Percentiles rank a stretch among this genome's conserved stretches.
Conservation (phyloP, 2,888 invertebrate species). For the Drosophila macrospina region DNA sequence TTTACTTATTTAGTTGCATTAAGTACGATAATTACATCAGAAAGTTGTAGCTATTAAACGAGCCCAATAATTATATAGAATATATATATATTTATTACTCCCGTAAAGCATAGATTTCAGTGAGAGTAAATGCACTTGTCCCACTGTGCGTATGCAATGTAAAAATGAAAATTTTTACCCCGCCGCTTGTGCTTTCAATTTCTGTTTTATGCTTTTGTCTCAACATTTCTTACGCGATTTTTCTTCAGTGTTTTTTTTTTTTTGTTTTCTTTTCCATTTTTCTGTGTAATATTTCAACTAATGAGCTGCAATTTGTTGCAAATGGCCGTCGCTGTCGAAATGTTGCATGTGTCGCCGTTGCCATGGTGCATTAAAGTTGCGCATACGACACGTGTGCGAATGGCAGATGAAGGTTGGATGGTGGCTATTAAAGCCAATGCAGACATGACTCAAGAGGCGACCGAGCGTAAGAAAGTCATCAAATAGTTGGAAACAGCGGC, state of each 20-base stretch:
- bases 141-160: conserved; percentile 63
- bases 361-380: conserved; percentile 48
- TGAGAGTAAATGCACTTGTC: not conserved
- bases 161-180: conserved; percentile 40
- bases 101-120: no score
- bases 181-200: conserved; percentile 48
- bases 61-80: no score
- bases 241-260: not conserved
- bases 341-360: conserved; percentile 63
- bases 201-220: conserved; percentile 67
- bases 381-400: conserved; percentile 50
- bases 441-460: conserved; percentile 58
- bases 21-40: no score
- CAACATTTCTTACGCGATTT: conserved; percentile 41
- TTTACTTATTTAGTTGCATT: no score
- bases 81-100: no score
- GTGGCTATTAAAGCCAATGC: conserved; percentile 41
- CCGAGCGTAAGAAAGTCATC: conserved; percentile 75
- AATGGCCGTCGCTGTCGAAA: conserved; percentile 50
- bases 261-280: not conserved
- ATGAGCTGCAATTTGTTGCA: conserved; percentile 78
- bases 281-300: conserved; percentile 61
- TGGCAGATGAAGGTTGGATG: not conserved
- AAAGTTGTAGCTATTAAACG: no score
- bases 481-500: conserved; percentile 59